Percentiles rank a stretch among this genome's conserved stretches.
Conservation (phyloP, 2,113 vertebrate genomes). For the Setophaga coronata region DNA sequence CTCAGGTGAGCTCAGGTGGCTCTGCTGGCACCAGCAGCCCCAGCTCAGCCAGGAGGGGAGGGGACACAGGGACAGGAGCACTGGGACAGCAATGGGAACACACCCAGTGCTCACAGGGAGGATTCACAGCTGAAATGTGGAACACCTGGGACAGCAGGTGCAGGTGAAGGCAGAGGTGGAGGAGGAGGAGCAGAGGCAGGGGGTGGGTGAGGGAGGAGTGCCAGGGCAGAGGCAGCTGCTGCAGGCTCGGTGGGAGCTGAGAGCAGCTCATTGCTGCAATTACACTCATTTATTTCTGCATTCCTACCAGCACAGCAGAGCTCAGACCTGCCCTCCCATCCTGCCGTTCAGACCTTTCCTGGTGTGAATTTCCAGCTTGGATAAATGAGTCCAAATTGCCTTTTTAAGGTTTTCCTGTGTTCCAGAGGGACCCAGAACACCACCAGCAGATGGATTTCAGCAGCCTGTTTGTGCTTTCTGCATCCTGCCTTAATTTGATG, state of each 20-base stretch:
- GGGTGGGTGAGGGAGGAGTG: background rate
- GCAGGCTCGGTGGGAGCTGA: background rate
- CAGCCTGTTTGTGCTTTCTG: background rate
- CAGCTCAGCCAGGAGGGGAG: background rate
- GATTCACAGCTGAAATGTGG: no score
- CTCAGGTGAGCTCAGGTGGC: accelerated
- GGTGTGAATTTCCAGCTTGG: background rate
- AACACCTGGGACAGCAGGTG: no score
- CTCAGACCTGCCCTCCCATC: background rate
- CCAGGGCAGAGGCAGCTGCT: background rate
- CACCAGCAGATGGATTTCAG: background rate
- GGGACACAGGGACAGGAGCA: background rate
- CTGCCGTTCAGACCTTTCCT: background rate
- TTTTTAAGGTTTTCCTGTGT: background rate
- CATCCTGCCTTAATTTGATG: constrained; percentile 16
- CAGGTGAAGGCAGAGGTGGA: background rate
- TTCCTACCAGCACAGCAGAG: background rate
- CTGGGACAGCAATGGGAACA: no score
- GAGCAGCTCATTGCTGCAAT: background rate
- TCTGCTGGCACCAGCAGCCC: background rate
- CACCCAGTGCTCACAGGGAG: no score
- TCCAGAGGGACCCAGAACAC: background rate
- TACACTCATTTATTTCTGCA: background rate
- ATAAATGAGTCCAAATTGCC: background rate
- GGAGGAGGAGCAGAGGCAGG: accelerated